A percentile compares a stretch with the other conserved stretches of the same genome.
Evolutionary conservation across 2,113 vertebrate genomes (phyloP).

Genomic region (Dipodomys stephensi): DNA sequence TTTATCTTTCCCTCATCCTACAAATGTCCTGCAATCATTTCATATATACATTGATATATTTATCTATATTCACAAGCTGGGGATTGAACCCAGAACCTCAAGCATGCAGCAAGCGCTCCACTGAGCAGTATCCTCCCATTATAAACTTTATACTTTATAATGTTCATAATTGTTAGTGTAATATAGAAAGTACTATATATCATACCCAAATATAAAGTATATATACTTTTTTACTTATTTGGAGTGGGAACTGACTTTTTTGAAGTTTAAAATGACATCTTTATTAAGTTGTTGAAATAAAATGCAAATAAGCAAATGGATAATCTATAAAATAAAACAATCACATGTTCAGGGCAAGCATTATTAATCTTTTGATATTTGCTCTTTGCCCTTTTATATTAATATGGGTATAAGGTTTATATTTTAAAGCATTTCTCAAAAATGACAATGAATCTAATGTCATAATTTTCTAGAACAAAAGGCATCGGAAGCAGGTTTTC

Average conservation of each 20-base stretch:
- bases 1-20: conserved; percentile 29
- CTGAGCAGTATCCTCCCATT: not conserved
- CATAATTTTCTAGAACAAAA: not conserved
- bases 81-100: no score
- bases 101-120: no score
- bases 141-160: conserved; percentile 50
- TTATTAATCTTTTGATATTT: conserved; percentile 35
- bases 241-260: not conserved
- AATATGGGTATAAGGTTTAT: not conserved
- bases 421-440: conserved; percentile 6
- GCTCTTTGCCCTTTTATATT: not conserved
- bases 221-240: conserved; percentile 39
- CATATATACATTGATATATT: no score
- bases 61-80: no score
- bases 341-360: not conserved
- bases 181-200: not conserved
- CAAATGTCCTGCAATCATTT: conserved; percentile 19
- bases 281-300: conserved; percentile 41
- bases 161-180: not conserved
- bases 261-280: not conserved
- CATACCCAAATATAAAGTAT: not conserved
- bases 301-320: not conserved
- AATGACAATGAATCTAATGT: conserved; percentile 21
- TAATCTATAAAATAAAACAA: conserved; percentile 11
- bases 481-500: not conserved